These are phyloP conservation scores for Solenodon paradoxus DNA, from an alignment of 2,113 vertebrate species.

Conservation along the genomic window DNA sequence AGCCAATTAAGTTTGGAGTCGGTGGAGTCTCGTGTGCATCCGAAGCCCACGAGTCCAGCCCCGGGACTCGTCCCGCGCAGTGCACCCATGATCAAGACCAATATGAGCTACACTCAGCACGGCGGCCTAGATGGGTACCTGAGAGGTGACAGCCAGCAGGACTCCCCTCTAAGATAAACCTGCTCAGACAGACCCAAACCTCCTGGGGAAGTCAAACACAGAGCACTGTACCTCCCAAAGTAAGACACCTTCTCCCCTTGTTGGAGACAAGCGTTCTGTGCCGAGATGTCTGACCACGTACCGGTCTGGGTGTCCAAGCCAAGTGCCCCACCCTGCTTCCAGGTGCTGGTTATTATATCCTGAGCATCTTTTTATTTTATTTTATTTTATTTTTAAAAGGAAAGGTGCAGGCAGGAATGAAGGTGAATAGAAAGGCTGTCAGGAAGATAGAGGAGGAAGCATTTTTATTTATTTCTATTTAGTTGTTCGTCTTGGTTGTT, in stretches of 20 bases:
- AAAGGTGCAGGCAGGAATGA: no score
- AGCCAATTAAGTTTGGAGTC: background rate
- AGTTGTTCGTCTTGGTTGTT: no score
- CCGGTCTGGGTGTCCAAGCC: background rate
- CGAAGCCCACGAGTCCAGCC: background rate
- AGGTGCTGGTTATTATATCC: background rate
- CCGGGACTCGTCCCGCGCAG: background rate
- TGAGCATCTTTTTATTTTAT: background rate
- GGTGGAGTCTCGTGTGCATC: background rate
- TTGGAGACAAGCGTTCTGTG: background rate
- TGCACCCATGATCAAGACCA: background rate
- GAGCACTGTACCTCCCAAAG: background rate
- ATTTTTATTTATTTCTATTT: no score
- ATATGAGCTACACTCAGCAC: accelerated
- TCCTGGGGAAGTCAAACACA: accelerated
- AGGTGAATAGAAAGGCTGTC: no score
- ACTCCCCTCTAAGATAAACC: background rate
- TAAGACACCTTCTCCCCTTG: background rate
- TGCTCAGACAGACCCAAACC: background rate
- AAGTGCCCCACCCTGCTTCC: background rate
- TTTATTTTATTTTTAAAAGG: no score
- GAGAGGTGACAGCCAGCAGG: background rate
- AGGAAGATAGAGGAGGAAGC: no score
- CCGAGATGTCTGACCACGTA: background rate
- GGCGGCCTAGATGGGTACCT: background rate